Base-by-base conservation (phyloP, 2,113 vertebrate species). In the Hucho hucho region DNA sequence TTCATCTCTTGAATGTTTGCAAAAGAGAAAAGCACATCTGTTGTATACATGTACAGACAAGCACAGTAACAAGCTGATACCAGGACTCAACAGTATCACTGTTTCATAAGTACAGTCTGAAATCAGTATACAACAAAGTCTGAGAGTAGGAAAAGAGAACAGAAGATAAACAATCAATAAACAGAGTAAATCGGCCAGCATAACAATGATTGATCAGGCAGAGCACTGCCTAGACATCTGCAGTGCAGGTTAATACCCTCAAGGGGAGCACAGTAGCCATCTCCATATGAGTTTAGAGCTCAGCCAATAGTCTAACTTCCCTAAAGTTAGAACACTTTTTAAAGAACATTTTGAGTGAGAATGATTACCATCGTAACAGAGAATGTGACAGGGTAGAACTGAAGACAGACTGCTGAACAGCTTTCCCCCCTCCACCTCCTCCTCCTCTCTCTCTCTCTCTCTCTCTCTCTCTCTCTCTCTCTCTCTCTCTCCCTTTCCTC, bases 241-340 rank as follows among this genome's bases (percentile, higher is more conserved):
- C n/a, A 61, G 70, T 70, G 53, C 47, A 79, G 65, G 81, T 66
- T 29, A 47, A 67, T 22, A 59, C 56, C 22, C 56, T 71, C 14
- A 49, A 49, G 47, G 14, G 3, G 61, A 69, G n/a, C 64, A 81
- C 64, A 56, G 59, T 3, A 59, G 53, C 61, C 9, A 3, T 77
- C 32, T 16, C 6, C 59, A 61, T 6, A 20, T 61, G n/a, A 61
- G 18, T n/a, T 22, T 61, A 61, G 58, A 61, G n/a, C 4, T 2
- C 58, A 61, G 58, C 58, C n/a, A 61, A 22, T 61, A 61, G 18
- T 61, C 58, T n/a, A 61, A 61, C 58, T n/a, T 61, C n/a, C 1
- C n/a, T 61, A 11, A 22, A 20, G 56, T 59, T 59, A n/a, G n/a
- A 61, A n/a, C 7, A 61, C 58, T 22, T 61, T 61, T 61, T 61